Evolutionary conservation across 2,888 invertebrate species (phyloP).

Genomic region (Zygaena filipendulae): DNA sequence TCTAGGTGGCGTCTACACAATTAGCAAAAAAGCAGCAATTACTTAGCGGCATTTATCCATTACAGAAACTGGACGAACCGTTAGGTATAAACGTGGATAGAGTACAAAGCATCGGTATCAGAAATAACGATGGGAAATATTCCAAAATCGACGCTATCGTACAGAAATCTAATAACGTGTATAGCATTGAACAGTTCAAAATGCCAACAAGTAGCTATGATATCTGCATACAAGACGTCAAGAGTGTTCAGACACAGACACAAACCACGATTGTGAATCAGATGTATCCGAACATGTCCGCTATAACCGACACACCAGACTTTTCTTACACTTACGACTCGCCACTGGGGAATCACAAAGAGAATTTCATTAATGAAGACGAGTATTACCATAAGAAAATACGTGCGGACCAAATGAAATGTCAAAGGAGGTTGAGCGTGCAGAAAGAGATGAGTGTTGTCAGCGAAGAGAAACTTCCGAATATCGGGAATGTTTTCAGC

Average conservation of each 20-base stretch:
- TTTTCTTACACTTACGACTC: no score
- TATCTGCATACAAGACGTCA: no score
- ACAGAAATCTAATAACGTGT: no score
- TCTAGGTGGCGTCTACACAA: constrained; percentile 2
- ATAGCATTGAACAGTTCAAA: no score
- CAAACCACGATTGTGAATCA: no score
- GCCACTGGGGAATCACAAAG: no score
- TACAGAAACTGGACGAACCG: constrained; percentile 16
- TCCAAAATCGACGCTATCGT: constrained; percentile 36
- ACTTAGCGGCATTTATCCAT: constrained; percentile 38
- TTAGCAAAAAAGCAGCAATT: constrained; percentile 23
- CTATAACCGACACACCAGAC: no score
- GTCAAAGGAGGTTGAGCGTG: constrained; percentile 11
- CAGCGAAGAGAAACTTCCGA: constrained; percentile 24
- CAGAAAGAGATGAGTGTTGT: constrained; percentile 1
- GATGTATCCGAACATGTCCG: no score
- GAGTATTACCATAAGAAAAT: constrained; percentile 34
- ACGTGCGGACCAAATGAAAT: constrained; percentile 26
- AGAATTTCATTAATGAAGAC: no score
- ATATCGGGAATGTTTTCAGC: constrained; percentile 34
- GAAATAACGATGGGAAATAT: constrained; percentile 31
- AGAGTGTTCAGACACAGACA: no score
- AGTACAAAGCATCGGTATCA: constrained; percentile 24
- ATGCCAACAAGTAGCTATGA: no score
- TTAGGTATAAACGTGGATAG: constrained; percentile 16